phyloP scores from a whole-genome alignment of 2,113 vertebrate genomes.

The Anhinga rufa region DNA sequence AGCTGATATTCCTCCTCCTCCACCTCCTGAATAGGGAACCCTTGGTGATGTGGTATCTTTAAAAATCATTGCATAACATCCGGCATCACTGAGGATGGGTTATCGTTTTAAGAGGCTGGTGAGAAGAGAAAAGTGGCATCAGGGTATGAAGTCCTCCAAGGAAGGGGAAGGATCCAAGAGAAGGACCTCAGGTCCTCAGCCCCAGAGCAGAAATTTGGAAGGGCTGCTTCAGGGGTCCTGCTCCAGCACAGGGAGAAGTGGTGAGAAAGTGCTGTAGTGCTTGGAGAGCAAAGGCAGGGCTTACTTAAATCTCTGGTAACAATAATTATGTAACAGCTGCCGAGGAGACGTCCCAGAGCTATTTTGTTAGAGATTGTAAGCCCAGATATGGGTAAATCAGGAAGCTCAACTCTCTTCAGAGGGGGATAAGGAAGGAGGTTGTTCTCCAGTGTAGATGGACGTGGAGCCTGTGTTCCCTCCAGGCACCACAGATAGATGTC shows the following conservation, averaged over 20 bases:
- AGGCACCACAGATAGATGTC: not conserved
- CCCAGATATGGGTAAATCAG: not conserved
- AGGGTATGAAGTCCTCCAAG: not conserved
- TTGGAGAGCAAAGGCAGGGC: not conserved
- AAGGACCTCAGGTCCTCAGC: not conserved
- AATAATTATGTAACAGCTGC: constrained; percentile 26
- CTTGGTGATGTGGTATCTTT: not conserved
- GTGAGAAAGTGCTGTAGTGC: not conserved
- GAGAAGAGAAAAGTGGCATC: not conserved
- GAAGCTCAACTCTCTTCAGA: not conserved
- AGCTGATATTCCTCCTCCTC: not conserved
- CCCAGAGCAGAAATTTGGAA: not conserved
- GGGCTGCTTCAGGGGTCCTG: not conserved
- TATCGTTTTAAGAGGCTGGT: not conserved
- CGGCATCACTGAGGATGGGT: not conserved
- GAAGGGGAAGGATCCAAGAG: not conserved
- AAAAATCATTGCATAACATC: not conserved
- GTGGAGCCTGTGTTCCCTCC: not conserved
- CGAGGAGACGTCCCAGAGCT: not conserved
- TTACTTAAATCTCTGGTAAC: not conserved
- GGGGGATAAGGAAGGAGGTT: not conserved
- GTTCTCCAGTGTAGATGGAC: not conserved
- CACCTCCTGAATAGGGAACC: not conserved
- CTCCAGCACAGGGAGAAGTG: not conserved
- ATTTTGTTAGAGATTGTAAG: not conserved